A percentile compares a stretch with the other conserved stretches of the same genome.
Evolutionary conservation across 2,888 invertebrate genomes (phyloP).

Genomic region (Piscicola geometra): DNA sequence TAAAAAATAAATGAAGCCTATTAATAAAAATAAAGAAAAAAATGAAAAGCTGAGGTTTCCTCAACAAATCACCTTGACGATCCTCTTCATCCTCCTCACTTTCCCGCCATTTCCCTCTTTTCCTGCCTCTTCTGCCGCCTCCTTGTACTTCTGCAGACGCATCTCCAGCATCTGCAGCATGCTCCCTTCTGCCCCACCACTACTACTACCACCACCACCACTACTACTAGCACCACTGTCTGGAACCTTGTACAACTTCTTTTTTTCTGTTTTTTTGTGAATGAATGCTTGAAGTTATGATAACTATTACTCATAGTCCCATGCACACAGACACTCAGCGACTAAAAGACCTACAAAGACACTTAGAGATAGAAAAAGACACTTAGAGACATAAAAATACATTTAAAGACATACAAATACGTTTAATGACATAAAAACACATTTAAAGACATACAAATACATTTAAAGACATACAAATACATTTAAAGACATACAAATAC

Average conservation of each 20-base stretch:
- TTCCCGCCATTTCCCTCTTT: conserved; percentile 76
- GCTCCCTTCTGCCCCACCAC: conserved; percentile 48
- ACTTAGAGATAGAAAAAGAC: neutral
- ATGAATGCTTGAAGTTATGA: no score
- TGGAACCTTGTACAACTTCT: conserved; percentile 54
- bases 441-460: no score
- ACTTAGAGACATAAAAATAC: no score
- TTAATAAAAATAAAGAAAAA: neutral
- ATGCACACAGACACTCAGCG: no score
- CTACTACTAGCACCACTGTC: conserved; percentile 49
- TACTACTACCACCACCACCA: conserved; percentile 4
- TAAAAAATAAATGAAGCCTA: neutral
- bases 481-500: no score
- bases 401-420: no score
- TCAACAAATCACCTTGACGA: conserved; percentile 65
- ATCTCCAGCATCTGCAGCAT: conserved; percentile 76
- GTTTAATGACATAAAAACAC: no score
- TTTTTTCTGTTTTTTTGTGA: conserved; percentile 46
- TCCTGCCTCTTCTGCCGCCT: conserved; percentile 67
- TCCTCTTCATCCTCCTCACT: conserved; percentile 79
- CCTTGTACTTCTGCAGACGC: conserved; percentile 72
- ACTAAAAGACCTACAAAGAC: no score
- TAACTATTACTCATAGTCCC: no score
- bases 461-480: no score
- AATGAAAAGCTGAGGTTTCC: neutral